Evolutionary conservation across 2,113 vertebrate species (phyloP).

Genomic region (Rattus rattus): DNA sequence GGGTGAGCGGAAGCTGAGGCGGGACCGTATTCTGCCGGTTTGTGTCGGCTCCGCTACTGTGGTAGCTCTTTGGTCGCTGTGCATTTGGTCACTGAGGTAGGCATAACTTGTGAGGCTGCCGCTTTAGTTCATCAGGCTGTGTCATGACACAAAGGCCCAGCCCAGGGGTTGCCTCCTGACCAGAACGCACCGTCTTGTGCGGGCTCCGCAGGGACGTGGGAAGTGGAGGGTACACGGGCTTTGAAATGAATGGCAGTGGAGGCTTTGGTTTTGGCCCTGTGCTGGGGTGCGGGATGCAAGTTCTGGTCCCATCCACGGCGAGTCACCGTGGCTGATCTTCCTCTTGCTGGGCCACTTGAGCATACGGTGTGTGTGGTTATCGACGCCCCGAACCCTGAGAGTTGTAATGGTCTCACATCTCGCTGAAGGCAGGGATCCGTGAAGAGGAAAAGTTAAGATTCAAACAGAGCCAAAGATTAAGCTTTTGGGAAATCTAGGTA

Average conservation of each 20-base stretch:
- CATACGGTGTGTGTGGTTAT: background rate
- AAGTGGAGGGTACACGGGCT: background rate
- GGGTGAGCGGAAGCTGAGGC: background rate
- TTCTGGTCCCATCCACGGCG: background rate
- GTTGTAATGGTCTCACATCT: background rate
- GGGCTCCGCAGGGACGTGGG: background rate
- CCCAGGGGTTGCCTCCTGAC: background rate
- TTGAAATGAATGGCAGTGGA: background rate
- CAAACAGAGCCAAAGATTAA: background rate
- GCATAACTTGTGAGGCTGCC: background rate
- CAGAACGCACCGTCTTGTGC: too few species aligned
- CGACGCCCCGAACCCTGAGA: background rate
- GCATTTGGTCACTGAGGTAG: background rate
- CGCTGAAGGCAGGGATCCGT: background rate
- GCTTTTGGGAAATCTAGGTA: background rate
- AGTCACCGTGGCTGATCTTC: background rate
- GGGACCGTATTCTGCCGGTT: background rate
- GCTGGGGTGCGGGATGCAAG: too few species aligned
- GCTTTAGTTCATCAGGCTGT: background rate
- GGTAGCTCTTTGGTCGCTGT: background rate
- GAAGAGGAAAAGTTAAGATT: background rate
- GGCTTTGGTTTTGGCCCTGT: background rate
- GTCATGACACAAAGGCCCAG: background rate
- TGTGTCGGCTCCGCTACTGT: background rate
- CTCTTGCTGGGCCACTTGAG: background rate